Percentiles rank a stretch among this genome's conserved stretches.
These are phyloP conservation scores for Bufo bufo DNA, from an alignment of 2,113 vertebrate species.

Conservation along the genomic window DNA sequence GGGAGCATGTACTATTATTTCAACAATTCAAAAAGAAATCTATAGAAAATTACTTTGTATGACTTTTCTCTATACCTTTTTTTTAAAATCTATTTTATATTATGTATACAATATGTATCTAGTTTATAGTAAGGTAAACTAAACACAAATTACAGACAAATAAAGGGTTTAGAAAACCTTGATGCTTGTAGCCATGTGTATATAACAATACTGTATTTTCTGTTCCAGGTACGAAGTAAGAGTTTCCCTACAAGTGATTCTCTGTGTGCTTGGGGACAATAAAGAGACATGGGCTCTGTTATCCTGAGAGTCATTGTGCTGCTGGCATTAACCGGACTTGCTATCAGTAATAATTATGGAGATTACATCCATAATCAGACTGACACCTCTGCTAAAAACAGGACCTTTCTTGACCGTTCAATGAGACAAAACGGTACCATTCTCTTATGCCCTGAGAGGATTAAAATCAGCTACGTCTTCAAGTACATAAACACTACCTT, in stretches of 20 bases:
- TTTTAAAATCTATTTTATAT: no score
- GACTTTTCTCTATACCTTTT: no score
- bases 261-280: background rate
- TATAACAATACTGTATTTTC: background rate
- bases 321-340: conserved; percentile 67
- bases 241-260: conserved; percentile 21
- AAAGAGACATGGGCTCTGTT: conserved; percentile 67
- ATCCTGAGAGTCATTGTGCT: conserved; percentile 68
- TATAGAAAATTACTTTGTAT: no score
- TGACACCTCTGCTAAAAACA: conserved; percentile 63
- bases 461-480: conserved; percentile 79
- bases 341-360: conserved; percentile 67
- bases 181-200: background rate
- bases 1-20: no score
- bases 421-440: conserved; percentile 49
- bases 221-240: conserved; percentile 25
- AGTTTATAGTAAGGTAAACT: no score
- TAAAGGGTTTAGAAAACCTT: no score
- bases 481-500: conserved; percentile 94
- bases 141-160: no score
- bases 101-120: no score
- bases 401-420: conserved; percentile 63
- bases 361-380: conserved; percentile 67
- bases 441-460: conserved; percentile 68
- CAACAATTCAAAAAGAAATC: no score